phyloP scores from a whole-genome alignment of 2,797 vertebrate species.

The Labeo calbasu region DNA sequence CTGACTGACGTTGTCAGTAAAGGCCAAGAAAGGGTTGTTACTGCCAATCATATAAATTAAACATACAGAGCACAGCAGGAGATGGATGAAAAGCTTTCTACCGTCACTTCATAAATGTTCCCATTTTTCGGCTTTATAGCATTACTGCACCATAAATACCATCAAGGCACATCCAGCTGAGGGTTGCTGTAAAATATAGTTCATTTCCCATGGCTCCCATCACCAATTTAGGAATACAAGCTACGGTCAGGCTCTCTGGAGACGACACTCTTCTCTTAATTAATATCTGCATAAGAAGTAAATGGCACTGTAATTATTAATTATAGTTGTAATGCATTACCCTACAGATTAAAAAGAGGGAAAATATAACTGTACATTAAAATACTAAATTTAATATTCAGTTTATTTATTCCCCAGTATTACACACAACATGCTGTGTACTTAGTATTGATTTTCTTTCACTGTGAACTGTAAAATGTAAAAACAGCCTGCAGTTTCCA shows the following conservation, averaged over 20 bases:
- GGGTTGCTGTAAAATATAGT: slow-evolving; percentile 24
- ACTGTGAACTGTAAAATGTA: neutral
- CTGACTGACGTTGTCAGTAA: slow-evolving; percentile 30
- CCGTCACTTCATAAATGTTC: slow-evolving; percentile 12
- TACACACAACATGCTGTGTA: neutral
- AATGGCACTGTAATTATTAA: slow-evolving; percentile 44
- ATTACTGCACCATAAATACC: slow-evolving; percentile 20
- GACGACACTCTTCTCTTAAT: slow-evolving; percentile 2
- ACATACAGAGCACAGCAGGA: slow-evolving; percentile 14
- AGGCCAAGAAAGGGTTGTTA: slow-evolving; percentile 8
- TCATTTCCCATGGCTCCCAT: slow-evolving; percentile 27
- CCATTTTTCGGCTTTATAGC: slow-evolving; percentile 5
- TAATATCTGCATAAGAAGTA: slow-evolving; percentile 35
- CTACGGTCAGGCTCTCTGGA: slow-evolving; percentile 5
- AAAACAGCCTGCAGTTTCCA: neutral
- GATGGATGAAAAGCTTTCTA: neutral
- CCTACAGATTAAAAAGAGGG: slow-evolving; percentile 2
- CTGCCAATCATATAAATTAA: slow-evolving; percentile 37
- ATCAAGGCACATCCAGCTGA: slow-evolving; percentile 5
- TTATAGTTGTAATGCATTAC: slow-evolving; percentile 28
- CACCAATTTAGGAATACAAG: slow-evolving; percentile 40
- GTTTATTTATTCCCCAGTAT: neutral
- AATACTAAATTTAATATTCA: neutral
- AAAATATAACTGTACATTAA: neutral
- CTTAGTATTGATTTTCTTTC: neutral